phyloP scores from a whole-genome alignment of 2,797 vertebrate genomes.

The Carcharodon carcharias region DNA sequence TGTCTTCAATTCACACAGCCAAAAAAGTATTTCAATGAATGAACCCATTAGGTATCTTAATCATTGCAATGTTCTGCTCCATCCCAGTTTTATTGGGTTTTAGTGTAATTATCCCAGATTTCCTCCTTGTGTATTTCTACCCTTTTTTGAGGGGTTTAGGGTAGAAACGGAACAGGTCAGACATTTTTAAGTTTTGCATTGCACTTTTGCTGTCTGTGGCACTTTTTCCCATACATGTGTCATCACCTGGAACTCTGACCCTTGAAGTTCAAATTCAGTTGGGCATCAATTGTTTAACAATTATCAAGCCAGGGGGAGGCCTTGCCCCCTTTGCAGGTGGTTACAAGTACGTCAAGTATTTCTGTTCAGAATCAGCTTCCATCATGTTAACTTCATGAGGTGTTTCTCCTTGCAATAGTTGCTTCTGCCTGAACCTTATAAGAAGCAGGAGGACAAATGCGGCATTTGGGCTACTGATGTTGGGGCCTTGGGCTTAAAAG shows the following conservation, averaged over 20 bases:
- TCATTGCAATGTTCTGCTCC: slow-evolving; percentile 42
- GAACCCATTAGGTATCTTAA: slow-evolving; percentile 42
- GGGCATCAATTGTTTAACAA: neutral
- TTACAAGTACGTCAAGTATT: neutral
- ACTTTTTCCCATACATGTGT: neutral
- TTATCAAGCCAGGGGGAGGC: neutral
- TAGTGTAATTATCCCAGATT: neutral
- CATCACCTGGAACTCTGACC: neutral
- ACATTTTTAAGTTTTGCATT: neutral
- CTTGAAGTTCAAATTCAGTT: neutral
- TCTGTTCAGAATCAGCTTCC: neutral
- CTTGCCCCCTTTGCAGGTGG: neutral
- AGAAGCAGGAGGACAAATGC: neutral
- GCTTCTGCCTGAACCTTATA: neutral
- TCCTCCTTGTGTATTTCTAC: neutral
- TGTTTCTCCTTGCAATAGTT: neutral
- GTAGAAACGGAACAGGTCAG: neutral
- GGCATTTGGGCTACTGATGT: no score
- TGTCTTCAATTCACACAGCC: slow-evolving; percentile 65
- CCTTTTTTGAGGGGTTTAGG: neutral
- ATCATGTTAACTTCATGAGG: neutral
- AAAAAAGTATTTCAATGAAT: slow-evolving; percentile 45
- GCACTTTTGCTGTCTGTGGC: neutral
- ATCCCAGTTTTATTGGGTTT: neutral
- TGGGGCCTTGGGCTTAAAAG: neutral